Conservation (phyloP, 2,888 invertebrate species). For the Tenthredo mesomela region DNA sequence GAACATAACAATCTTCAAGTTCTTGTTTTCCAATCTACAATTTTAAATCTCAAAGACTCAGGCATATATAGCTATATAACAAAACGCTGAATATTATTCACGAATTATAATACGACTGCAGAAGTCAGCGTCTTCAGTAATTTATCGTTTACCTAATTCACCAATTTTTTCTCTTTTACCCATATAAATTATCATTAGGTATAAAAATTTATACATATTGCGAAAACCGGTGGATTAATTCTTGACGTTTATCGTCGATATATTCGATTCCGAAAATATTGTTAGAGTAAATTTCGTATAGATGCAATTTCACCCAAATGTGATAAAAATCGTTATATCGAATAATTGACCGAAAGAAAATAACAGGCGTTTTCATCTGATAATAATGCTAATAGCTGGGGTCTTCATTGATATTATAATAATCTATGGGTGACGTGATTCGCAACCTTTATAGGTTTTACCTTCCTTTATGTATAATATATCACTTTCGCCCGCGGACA, state of each 20-base stretch:
- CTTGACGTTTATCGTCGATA: no score
- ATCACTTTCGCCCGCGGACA: conserved; percentile 67
- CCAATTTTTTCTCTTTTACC: not conserved
- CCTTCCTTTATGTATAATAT: conserved; percentile 5
- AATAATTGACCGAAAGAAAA: not conserved
- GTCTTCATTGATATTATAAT: not conserved
- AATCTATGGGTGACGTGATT: not conserved
- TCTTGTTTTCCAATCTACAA: not conserved
- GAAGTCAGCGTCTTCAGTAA: not conserved
- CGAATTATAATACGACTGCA: no score
- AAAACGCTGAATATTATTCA: no score
- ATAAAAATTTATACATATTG: no score
- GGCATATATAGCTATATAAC: no score
- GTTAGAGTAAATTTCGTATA: no score
- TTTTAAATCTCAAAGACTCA: not conserved
- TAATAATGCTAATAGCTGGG: conserved; percentile 4
- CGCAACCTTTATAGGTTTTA: conserved; percentile 38
- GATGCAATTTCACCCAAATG: no score
- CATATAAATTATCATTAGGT: not conserved
- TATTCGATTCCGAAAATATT: no score
- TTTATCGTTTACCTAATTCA: not conserved
- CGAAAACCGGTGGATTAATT: no score
- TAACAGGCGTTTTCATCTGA: not conserved
- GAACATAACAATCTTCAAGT: not conserved
- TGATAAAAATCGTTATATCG: no score